Evolutionary conservation across 2,888 invertebrate genomes (phyloP), one percentile per base, ranked within the genome.

Genomic region (Folsomia manolachei): DNA sequence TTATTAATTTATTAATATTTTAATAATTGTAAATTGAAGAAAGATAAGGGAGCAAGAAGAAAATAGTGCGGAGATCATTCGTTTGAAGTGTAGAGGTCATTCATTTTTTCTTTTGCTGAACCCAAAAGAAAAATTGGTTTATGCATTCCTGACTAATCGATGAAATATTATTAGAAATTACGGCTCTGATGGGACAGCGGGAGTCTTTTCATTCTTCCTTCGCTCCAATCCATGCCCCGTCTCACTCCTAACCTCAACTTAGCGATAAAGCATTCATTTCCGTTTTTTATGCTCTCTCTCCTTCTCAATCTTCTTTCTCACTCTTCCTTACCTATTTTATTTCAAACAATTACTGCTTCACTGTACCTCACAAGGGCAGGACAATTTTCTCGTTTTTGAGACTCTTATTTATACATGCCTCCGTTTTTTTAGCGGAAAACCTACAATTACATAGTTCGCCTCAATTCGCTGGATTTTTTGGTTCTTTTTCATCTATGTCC

Each of bases 81-180:
- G n/a, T n/a, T n/a, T n/a, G n/a, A n/a, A n/a, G n/a, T n/a, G n/a
- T n/a, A n/a, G n/a, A n/a, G n/a, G n/a, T n/a, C n/a, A n/a, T n/a
- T n/a, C n/a, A n/a, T n/a, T 25, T 66, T 24, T 63, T 71, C 53
- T 27, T 63, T 69, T 70, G 51, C n/a, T n/a, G n/a, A n/a, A n/a
- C n/a, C n/a, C n/a, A n/a, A n/a, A n/a, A n/a, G n/a, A n/a, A n/a
- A n/a, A n/a, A n/a, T n/a, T n/a, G n/a, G n/a, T 71, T 69, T 71
- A 67, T 53, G 70, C 72, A 73, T 77, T 76, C 78, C 78, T 79
- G 80, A 79, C 80, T 80, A 80, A 80, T 80, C 79, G 80, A 80
- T 80, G 80, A 80, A 78, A 78, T 79, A 80, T 80, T 78, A 79
- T 78, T 73, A 68, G 75, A 78, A 76, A 80, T 79, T 80, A 78